A percentile compares a stretch with the other conserved stretches of the same genome.
Evolutionary conservation across 37 sponge, comb jelly and placozoan species (phyloP).

Genomic region (Beroe ovata): DNA sequence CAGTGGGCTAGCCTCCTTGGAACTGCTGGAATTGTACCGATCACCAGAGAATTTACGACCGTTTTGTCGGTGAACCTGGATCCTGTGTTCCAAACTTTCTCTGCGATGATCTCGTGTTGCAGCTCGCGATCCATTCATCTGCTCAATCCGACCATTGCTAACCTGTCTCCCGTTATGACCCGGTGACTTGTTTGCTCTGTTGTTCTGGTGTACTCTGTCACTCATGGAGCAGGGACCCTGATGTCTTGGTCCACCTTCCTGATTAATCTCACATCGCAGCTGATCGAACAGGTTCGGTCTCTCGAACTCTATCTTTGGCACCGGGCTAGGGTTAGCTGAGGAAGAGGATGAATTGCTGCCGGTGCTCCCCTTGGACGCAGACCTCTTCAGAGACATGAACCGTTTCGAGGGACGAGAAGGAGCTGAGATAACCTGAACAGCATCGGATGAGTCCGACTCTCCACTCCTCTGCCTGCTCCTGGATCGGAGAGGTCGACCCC

Average conservation of each 20-base stretch:
- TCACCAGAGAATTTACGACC: background rate
- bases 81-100: background rate
- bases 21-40: background rate
- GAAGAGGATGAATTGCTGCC: constrained; percentile 21
- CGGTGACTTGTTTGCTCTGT: background rate
- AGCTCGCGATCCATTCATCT: background rate
- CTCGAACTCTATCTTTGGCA: constrained; percentile 54
- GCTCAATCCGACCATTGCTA: background rate
- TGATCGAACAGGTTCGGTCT: constrained; percentile 55
- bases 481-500: background rate
- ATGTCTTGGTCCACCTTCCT: background rate
- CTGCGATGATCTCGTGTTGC: background rate
- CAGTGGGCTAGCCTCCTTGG: background rate
- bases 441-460: constrained; percentile 36
- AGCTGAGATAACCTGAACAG: background rate
- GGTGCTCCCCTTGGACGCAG: constrained; percentile 44
- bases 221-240: background rate
- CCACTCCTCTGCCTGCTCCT: background rate
- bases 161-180: background rate
- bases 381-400: constrained; percentile 3
- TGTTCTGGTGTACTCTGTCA: background rate
- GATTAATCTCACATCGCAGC: constrained; percentile 25
- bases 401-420: constrained; percentile 24
- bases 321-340: background rate
- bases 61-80: background rate